A percentile compares a stretch with the other conserved stretches of the same genome.
Conservation (phyloP, 35 echinoderm and acorn worm species). For the Ptychodera flava region DNA sequence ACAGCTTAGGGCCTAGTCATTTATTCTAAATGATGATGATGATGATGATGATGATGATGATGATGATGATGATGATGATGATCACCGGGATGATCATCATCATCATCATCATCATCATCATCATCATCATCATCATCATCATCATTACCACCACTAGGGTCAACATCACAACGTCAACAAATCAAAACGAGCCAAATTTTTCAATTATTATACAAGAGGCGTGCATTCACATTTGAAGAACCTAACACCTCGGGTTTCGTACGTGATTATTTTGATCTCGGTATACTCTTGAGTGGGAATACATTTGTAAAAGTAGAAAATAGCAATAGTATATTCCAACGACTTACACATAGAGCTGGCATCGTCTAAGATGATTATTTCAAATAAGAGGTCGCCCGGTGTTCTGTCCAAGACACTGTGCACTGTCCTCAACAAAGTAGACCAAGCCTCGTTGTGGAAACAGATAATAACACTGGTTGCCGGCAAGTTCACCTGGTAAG, state of each 20-base stretch:
- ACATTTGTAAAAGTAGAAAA: neutral
- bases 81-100: neutral
- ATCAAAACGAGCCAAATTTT: neutral
- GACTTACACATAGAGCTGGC: neutral
- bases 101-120: slow-evolving; percentile 9
- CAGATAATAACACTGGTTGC: slow-evolving; percentile 83
- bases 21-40: neutral
- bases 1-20: too few species aligned
- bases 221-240: neutral
- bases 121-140: slow-evolving; percentile 9
- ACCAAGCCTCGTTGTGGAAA: slow-evolving; percentile 93
- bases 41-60: neutral
- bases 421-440: slow-evolving; percentile 80
- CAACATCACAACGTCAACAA: neutral
- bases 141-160: slow-evolving; percentile 2
- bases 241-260: neutral
- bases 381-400: neutral
- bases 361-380: neutral
- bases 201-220: neutral
- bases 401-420: slow-evolving; percentile 20
- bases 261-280: neutral
- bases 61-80: neutral
- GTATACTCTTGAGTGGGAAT: neutral
- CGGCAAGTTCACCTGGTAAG: neutral
- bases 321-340: too few species aligned